Base-by-base conservation (phyloP, 2,888 invertebrate genomes). In the Cecidostiba fungosa region DNA sequence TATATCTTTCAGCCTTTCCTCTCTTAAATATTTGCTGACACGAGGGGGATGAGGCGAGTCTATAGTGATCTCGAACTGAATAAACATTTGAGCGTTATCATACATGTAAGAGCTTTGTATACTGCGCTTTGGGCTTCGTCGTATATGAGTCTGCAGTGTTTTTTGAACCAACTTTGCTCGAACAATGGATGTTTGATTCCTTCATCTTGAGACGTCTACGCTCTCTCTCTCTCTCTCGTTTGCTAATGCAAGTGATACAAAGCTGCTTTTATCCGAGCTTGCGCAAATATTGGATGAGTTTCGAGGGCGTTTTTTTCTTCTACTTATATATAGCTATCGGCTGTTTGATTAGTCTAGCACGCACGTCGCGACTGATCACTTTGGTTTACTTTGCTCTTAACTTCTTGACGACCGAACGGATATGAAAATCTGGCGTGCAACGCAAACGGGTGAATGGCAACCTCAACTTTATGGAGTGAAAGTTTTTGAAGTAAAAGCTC, bases 101-200 rank as follows among this genome's bases (percentile, higher is more conserved):
- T 23, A 36, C 10, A 14, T 14, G 14, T 26, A 23, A 5, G 32
- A 23, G 50, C 10, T 29, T 32, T 19, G 19, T 16, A 50, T 54
- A 59, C 36, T 32, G 10, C 14, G 69, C n/a, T 72, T 72, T 74
- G 47, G 73, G 23, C 26, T 74, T 74, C 47, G 23, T 74, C 73
- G 47, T 32, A 32, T 32, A 32, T 32, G 32, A 3, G 32, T 32
- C 32, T 32, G 32, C 32, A 32, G 32, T 43, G 43, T 12, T 43
- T 43, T 43, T 10, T 10, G 12, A 43, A 10, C 43, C 3, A 43
- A 43, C n/a, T n/a, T 16, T 4, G 54, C 29, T n/a, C 72, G 36
- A 39, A 72, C 72, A 72, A 72, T 72, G 43, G 72, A 72, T 72
- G 39, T 72, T 72, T 72, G 72, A 72, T 72, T 72, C 32, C 39